Conservation (phyloP, 2,797 vertebrate species). For the Triplophysa yarkandensis region DNA sequence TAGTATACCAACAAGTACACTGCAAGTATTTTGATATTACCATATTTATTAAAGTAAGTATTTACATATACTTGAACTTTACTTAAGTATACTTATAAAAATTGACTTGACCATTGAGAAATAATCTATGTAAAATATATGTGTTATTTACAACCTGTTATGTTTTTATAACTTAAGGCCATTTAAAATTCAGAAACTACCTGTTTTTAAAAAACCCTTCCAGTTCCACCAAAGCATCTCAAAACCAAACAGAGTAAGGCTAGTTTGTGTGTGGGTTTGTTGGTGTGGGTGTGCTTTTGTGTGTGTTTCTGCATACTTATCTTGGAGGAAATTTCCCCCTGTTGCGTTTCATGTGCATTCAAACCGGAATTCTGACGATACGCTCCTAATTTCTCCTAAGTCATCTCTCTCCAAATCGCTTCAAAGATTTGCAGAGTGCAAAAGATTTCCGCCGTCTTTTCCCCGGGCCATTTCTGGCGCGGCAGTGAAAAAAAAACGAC, state of each 20-base stretch:
- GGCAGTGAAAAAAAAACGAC: background rate
- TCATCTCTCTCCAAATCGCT: slow-evolving; percentile 84
- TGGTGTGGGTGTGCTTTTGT: slow-evolving; percentile 22
- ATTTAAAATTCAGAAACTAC: background rate
- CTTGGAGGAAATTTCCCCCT: slow-evolving; percentile 68
- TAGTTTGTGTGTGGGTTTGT: slow-evolving; percentile 8
- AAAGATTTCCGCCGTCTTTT: slow-evolving; percentile 72
- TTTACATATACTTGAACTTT: too few relatives aligned
- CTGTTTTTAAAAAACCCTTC: background rate
- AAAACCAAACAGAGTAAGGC: slow-evolving; percentile 12
- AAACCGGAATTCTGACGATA: slow-evolving; percentile 74
- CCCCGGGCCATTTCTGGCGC: slow-evolving; percentile 55
- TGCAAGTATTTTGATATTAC: too few relatives aligned
- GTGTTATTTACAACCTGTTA: too few relatives aligned
- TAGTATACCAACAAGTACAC: too few relatives aligned
- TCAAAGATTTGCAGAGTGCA: slow-evolving; percentile 77
- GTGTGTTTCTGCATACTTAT: slow-evolving; percentile 57
- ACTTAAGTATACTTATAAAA: too few relatives aligned
- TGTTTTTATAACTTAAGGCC: background rate
- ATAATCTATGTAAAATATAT: background rate
- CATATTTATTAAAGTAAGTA: too few relatives aligned
- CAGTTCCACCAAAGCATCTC: slow-evolving; percentile 10
- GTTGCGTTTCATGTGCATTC: slow-evolving; percentile 78
- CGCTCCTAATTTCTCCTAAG: slow-evolving; percentile 77
- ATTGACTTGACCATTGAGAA: too few relatives aligned